Percentiles rank a stretch among this genome's conserved stretches.
Conservation (phyloP, 2,888 invertebrate genomes). For the Diabrotica balteata region DNA sequence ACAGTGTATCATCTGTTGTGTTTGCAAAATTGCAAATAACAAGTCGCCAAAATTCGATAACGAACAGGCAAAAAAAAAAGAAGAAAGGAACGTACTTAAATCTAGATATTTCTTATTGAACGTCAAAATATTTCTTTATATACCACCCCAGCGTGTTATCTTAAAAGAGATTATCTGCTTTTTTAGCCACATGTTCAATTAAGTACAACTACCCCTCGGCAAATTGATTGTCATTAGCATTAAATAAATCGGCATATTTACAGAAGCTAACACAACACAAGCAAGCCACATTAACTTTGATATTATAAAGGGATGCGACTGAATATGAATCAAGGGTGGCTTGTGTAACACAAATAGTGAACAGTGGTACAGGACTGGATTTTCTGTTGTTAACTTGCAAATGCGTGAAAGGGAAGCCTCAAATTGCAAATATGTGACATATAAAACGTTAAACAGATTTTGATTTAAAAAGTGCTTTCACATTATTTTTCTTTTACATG, state of each 20-base stretch:
- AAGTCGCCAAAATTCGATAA: no score
- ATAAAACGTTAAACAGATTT: no score
- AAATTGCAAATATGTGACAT: no score
- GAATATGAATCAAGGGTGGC: slow-evolving; percentile 31
- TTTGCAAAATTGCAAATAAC: no score
- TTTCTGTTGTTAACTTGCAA: slow-evolving; percentile 4
- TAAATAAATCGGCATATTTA: slow-evolving; percentile 55
- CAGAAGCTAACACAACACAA: slow-evolving; percentile 49
- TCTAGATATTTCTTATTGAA: no score
- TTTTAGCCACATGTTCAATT: slow-evolving; percentile 37
- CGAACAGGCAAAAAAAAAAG: no score
- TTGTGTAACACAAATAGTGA: slow-evolving; percentile 28
- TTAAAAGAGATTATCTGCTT: not conserved
- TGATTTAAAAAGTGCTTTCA: no score
- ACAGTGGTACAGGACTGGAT: slow-evolving; percentile 27
- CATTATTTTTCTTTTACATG: no score
- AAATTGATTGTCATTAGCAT: slow-evolving; percentile 53
- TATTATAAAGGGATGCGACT: slow-evolving; percentile 48
- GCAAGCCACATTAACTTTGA: slow-evolving; percentile 47
- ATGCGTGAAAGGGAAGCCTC: not conserved
- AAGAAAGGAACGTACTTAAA: no score
- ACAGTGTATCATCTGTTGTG: no score
- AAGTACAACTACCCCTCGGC: slow-evolving; percentile 36
- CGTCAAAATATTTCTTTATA: no score
- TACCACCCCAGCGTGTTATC: no score